Evolutionary conservation across 2,113 vertebrate genomes (phyloP).

Genomic region (Perccottus glenii): DNA sequence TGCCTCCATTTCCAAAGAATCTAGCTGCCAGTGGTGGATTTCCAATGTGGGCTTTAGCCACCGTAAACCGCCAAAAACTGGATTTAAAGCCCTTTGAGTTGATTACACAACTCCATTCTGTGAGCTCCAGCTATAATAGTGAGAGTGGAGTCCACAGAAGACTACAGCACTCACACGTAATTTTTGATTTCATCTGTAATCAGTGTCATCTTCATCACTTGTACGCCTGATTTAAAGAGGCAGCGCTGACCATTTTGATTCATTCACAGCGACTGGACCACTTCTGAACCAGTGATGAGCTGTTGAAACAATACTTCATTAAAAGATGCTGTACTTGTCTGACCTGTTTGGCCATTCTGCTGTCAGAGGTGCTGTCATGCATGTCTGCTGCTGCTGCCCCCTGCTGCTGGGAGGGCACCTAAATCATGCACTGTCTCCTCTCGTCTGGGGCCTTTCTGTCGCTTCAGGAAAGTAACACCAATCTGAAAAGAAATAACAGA

Average conservation of each 20-base stretch:
- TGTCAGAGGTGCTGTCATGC: slow-evolving; percentile 76
- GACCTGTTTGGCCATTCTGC: slow-evolving; percentile 84
- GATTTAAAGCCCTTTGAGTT: no score
- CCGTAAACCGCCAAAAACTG: no score
- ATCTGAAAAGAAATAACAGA: slow-evolving; percentile 52
- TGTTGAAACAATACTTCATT: neutral
- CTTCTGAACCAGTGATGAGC: neutral
- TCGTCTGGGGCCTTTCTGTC: slow-evolving; percentile 79
- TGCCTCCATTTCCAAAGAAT: no score
- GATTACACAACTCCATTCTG: no score
- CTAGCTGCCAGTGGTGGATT: no score
- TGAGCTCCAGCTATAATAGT: no score
- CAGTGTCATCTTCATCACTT: slow-evolving; percentile 6
- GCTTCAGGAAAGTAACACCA: slow-evolving; percentile 82
- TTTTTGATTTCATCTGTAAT: neutral
- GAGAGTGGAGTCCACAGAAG: no score
- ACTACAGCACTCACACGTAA: neutral
- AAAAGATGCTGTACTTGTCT: neutral
- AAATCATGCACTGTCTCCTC: slow-evolving; percentile 80
- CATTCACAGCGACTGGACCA: neutral
- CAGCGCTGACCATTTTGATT: neutral
- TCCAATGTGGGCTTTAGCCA: no score
- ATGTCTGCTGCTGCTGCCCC: slow-evolving; percentile 72
- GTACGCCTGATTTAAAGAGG: neutral
- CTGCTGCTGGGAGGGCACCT: slow-evolving; percentile 77